These are phyloP conservation scores for Sesamia inferens DNA, from an alignment of 2,888 invertebrate genomes.

Conservation along the genomic window DNA sequence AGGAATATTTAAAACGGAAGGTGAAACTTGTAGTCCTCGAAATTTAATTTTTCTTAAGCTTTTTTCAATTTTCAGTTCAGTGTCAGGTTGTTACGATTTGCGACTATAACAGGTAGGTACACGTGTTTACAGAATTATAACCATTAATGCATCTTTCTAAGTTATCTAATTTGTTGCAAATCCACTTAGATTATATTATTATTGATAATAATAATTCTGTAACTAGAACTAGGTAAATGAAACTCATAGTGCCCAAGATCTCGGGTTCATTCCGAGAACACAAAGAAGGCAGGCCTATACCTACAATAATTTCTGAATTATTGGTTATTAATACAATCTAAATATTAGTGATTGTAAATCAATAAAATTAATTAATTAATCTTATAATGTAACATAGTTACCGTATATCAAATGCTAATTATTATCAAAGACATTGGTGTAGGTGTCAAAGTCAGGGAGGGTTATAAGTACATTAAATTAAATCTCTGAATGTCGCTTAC, in stretches of 20 bases:
- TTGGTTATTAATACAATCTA: background rate
- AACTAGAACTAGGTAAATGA: no score
- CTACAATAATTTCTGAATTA: background rate
- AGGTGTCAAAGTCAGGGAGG: conserved; percentile 1
- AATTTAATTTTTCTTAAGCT: no score
- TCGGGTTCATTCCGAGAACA: background rate
- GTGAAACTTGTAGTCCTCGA: no score
- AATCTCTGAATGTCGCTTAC: conserved; percentile 22
- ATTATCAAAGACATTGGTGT: conserved; percentile 12
- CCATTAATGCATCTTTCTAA: no score
- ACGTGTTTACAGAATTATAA: no score
- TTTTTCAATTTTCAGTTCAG: no score
- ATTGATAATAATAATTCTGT: no score
- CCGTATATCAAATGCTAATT: background rate
- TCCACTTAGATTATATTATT: no score
- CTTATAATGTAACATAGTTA: background rate
- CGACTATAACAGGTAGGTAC: no score
- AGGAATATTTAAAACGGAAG: background rate
- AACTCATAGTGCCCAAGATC: background rate
- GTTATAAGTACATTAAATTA: conserved; percentile 12
- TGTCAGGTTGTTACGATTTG: no score
- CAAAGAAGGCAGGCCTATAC: background rate
- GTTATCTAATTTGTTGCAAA: no score
- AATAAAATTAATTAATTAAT: background rate
- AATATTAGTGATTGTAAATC: background rate